Conservation (phyloP, 2,888 invertebrate genomes). For the Meiosimyza decipiens region DNA sequence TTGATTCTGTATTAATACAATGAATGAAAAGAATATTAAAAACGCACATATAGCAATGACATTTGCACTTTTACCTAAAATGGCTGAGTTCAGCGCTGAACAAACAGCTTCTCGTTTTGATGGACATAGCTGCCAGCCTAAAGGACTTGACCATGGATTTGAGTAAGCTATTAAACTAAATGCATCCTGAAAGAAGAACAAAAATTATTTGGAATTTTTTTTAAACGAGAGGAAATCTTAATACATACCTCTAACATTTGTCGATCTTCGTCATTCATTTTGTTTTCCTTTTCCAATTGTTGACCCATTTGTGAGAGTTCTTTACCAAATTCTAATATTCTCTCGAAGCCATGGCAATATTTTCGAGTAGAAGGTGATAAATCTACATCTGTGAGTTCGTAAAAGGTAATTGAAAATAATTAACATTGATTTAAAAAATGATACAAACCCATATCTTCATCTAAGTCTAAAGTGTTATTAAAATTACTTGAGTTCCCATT, state of each 20-base stretch:
- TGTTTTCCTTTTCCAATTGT: slow-evolving; percentile 82
- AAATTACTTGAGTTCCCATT: slow-evolving; percentile 63
- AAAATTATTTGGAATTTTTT: background rate
- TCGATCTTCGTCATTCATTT: slow-evolving; percentile 81
- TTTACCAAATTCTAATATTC: slow-evolving; percentile 93
- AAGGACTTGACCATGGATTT: slow-evolving; percentile 97
- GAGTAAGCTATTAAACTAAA: slow-evolving; percentile 97
- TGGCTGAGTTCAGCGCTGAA: slow-evolving; percentile 96
- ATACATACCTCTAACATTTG: slow-evolving; percentile 86
- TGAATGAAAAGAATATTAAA: background rate
- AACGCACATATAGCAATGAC: background rate
- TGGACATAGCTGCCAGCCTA: slow-evolving; percentile 96
- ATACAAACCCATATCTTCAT: slow-evolving; percentile 77
- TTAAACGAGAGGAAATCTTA: background rate
- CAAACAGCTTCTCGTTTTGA: slow-evolving; percentile 93
- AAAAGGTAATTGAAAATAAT: slow-evolving; percentile 17
- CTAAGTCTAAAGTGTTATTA: slow-evolving; percentile 74
- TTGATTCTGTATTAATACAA: slow-evolving; percentile 77
- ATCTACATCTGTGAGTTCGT: slow-evolving; percentile 59
- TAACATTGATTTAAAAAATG: background rate
- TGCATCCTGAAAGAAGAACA: slow-evolving; percentile 78
- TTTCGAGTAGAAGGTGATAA: slow-evolving; percentile 62
- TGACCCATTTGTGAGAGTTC: slow-evolving; percentile 94
- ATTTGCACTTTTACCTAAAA: slow-evolving; percentile 78
- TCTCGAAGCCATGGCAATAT: slow-evolving; percentile 79